phyloP scores from a whole-genome alignment of 1,140 invertebrate genomes.

The Euborellia annulipes region DNA sequence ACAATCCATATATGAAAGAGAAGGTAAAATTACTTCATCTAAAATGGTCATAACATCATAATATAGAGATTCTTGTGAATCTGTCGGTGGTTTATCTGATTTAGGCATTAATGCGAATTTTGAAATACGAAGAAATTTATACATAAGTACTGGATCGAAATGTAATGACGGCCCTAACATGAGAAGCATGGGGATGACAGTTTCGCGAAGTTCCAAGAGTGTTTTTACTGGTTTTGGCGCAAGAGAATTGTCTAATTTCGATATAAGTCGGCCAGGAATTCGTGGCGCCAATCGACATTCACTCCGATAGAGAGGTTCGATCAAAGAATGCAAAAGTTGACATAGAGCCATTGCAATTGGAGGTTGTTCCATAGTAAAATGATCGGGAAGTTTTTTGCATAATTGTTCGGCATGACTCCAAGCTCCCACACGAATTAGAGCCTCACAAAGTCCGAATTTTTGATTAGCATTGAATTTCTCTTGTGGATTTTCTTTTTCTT shows the following conservation, averaged over 20 bases:
- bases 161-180: constrained; percentile 77
- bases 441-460: constrained; percentile 83
- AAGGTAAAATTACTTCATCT: constrained; percentile 75
- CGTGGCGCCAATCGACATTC: constrained; percentile 53
- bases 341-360: constrained; percentile 67
- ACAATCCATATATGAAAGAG: constrained; percentile 77
- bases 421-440: constrained; percentile 71
- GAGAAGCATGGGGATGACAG: constrained; percentile 72
- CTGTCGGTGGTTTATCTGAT: constrained; percentile 16
- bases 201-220: constrained; percentile 56
- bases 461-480: constrained; percentile 70
- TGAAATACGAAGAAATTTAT: constrained; percentile 60
- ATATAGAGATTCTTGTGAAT: constrained; percentile 35
- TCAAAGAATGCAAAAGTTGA: constrained; percentile 62
- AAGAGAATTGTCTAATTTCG: constrained; percentile 37
- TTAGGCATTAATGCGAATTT: constrained; percentile 29
- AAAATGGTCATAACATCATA: constrained; percentile 71
- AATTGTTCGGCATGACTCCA: constrained; percentile 73
- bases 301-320: constrained; percentile 77
- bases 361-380: constrained; percentile 57
- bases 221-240: constrained; percentile 40
- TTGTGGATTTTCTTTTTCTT: constrained; percentile 47
- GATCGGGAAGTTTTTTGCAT: constrained; percentile 65
- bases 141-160: constrained; percentile 73
- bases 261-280: constrained; percentile 40